Base-by-base conservation (phyloP, 2,888 invertebrate genomes). In the Dastarcus helophoroides region DNA sequence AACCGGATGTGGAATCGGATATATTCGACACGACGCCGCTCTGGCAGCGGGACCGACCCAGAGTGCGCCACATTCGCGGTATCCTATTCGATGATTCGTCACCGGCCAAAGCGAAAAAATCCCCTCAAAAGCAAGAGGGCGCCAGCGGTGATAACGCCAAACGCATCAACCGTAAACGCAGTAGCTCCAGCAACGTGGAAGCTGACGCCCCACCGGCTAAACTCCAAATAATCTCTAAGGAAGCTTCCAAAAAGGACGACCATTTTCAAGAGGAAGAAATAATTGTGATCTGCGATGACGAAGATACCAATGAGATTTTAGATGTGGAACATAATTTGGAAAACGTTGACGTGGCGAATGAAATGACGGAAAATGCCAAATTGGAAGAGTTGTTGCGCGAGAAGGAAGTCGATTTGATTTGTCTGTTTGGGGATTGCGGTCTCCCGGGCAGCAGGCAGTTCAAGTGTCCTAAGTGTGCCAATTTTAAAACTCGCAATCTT, bases 401-500 rank as follows among this genome's bases (percentile, higher is more conserved):
- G 37, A 26, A 26, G 9, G 33, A 31, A 7, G 13, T 29, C 2
- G 32, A 32, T n/a, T 17, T 35, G 2, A 32, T 30, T 11, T 35
- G 40, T 8, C 37, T 36, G 9, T 51, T 43, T 26, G 55, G 54
- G 2, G 49, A 58, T 2, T 60, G 58, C 27, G 68, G 75, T 14
- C 62, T 63, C 12, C 73, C 77, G 0, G 58, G 65, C 15, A 68
- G 68, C 1, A 62, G 67, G 19, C 62, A 64, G 33, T 76, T 64
- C 44, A 65, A 63, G 31, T 81, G 81, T 47, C 69, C 77, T 0
- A 53, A 73, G 28, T 82, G 81, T 42, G 62, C 61, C 12, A 58
- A 63, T 12, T 73, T 73, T 39, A 65, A 63, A 21, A 71, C 73
- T 1, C 71, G 68, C 29, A 65, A 63, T 13, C 63, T 64, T 12